A percentile compares a stretch with the other conserved stretches of the same genome.
These are phyloP conservation scores for Myotis yumanensis DNA, from an alignment of 2,113 vertebrate species.

Conservation along the genomic window DNA sequence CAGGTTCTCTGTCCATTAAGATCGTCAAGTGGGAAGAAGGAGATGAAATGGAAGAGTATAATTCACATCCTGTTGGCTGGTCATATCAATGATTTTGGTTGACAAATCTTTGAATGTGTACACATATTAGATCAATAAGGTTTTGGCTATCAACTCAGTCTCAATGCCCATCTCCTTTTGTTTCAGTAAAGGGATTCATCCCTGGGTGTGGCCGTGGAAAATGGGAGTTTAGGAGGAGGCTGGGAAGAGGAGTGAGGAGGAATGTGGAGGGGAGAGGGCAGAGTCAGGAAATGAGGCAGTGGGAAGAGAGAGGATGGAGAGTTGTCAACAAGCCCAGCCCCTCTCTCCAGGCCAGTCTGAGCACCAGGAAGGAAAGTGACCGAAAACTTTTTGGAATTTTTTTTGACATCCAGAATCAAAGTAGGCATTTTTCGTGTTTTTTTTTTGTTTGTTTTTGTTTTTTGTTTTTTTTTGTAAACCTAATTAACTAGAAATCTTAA, in stretches of 20 bases:
- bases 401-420: neutral
- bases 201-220: neutral
- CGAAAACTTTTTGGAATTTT: neutral
- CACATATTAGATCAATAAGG: neutral
- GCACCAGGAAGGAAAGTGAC: neutral
- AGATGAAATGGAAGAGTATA: neutral
- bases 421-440: neutral
- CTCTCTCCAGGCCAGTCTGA: neutral
- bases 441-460: too few species aligned
- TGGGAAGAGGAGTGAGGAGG: neutral
- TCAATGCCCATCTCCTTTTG: neutral
- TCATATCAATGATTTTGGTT: neutral
- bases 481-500: neutral
- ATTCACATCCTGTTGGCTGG: neutral
- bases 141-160: neutral
- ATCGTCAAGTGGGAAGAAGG: neutral
- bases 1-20: neutral
- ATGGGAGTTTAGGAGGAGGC: neutral
- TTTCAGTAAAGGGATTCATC: neutral
- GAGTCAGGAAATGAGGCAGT: neutral
- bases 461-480: neutral
- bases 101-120: neutral
- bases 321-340: rapidly evolving
- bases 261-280: neutral
- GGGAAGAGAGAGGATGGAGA: neutral